Base-by-base conservation (phyloP, 2,797 vertebrate genomes). In the Myoxocephalus aenaeus region DNA sequence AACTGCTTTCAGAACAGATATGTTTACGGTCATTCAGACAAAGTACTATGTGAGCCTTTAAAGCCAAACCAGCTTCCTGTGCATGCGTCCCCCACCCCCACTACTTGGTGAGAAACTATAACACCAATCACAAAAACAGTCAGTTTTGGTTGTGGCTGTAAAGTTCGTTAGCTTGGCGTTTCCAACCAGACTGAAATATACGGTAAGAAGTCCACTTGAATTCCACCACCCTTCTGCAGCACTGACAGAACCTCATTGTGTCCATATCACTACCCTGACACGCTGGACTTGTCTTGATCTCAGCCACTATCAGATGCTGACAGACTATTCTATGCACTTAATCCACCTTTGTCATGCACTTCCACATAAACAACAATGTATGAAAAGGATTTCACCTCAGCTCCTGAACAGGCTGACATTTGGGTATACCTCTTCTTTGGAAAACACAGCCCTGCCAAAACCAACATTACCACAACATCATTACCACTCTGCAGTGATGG, bases 1-100 rank as follows among this genome's bases (percentile, higher is more conserved):
- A 65, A 65, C 20, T 42, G 72, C 46, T 77, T 73, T 70, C 12
- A 27, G 54, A 68, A 64, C 34, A 46, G 63, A 38, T 5, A 69
- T 54, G 58, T 82, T 81, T 79, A 75, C 72, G 68, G 80, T 76
- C 81, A 87, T 80, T 82, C 48, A 78, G 75, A 85, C 73, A 74
- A 85, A 84, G 72, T 64, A 53, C 73, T 85, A 72, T 73, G 83
- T 15, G 4, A 71, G 54, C 48, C 76, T 85, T 83, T 73, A 77
- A 71, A 90, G 73, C 70, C 65, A 80, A 83, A 81, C 82, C 63
- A 73, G 67, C 80, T 90, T 89, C 85, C 84, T 83, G 75, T 82
- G 75, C 34, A 66, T 80, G 74, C 20, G 2, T 66, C 50, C 61
- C 79, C 79, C 17, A 29, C 66, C 82, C 72, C 72, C 51, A 61